Base-by-base conservation (phyloP, 2,113 vertebrate species). In the Noturus placidus region DNA sequence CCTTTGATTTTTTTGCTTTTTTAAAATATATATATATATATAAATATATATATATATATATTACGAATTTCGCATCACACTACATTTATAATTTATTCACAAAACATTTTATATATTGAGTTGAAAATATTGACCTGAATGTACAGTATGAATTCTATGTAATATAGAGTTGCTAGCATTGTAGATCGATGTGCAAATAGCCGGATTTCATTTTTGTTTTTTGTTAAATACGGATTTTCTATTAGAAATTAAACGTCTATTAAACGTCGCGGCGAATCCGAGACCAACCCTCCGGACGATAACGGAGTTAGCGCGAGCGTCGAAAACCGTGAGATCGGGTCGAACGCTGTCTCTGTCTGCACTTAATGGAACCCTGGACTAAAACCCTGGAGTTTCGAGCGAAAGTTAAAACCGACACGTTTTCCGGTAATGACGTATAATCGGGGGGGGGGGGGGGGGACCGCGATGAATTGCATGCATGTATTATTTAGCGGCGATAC, bases 21-120 rank as follows among this genome's bases (percentile, higher is more conserved):
- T 46, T 7, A 46, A 6, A 42, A 4, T 42, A 42, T 42, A 42
- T 42, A 42, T 42, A 42, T 42, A 42, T 42, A 42, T 42, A 42
- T 42, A 42, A 4, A 42, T 42, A 42, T 42, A 89, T 94, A 93
- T 93, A 94, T 87, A 22, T 22, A 70, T 42, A 70, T 70, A 38
- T 38, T 81, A 59, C 56, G 25, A 59, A 5, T 85, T 85, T 69
- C 61, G 86, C 85, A 72, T 72, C 83, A 70, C 93, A 93, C 93
- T 92, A 94, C 90, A 84, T 89, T 86, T 92, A 93, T 94, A 90
- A 93, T 95, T 95, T 95, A 94, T 94, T 95, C 93, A 94, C 92
- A 91, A 87, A 93, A 93, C 91, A 93, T 91, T 92, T 96, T 95
- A 86, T 94, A 94, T 95, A 95, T 95, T 94, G 91, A 93, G 94